Evolutionary conservation across 2,888 invertebrate species (phyloP), one percentile per base, ranked within the genome.

Genomic region (Unio pictorum): DNA sequence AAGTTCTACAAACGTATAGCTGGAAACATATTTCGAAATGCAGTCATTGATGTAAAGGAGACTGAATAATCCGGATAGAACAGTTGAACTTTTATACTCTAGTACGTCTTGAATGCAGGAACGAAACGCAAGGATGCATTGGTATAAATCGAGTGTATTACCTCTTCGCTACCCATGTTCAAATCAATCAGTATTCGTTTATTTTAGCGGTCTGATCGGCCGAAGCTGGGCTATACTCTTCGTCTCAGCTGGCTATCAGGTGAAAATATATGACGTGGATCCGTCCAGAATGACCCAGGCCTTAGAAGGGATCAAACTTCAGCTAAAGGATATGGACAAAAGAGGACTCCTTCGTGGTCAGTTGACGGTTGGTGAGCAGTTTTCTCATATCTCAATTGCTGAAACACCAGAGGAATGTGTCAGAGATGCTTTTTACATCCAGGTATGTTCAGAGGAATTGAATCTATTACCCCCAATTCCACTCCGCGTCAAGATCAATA

Each of bases 181-280:
- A 15, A 45, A 45, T 45, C 45, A 11, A 45, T 45, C 1, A 45
- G 15, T 45, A 3, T 45, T 45, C 45, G 2, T 45, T 45, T 0
- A 45, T 76, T 73, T 18, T 79, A 98, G 98, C 89, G 99, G 99
- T 5, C 91, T 98, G 68, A 98, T 99, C 83, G 99, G 98, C 5
- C 93, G 96, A 71, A 97, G 97, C 84, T 99, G 97, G 97, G 95
- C 98, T 0, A 98, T 98, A 96, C 92, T 98, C 55, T 99, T 97
- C 90, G 96, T 97, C 15, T 78, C 84, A 23, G 95, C 94, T 6
- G 97, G 97, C 15, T 98, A 97, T 89, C 92, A 94, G 87, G 98
- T 98, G 54, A 92, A 92, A 20, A 92, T 99, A 63, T 98, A 93
- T 89, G 99, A 99, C 77, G 79, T 86, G 23, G 72, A 79, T 6